Percentiles rank a stretch among this genome's conserved stretches.
These are phyloP conservation scores for Megathymus violae DNA, from an alignment of 1,140 invertebrate species.

Conservation along the genomic window DNA sequence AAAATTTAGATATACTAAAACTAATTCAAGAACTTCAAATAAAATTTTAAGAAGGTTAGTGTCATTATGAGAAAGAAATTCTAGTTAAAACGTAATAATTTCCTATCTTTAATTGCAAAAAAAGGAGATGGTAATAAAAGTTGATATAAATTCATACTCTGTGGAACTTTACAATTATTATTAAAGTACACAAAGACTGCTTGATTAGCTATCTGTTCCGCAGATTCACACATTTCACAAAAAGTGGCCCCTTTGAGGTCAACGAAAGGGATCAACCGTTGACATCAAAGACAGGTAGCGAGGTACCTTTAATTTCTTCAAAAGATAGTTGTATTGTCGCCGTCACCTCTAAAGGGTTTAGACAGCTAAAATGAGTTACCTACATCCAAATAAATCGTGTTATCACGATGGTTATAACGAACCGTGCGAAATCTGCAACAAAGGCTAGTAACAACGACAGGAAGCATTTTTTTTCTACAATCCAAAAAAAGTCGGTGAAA, in stretches of 20 bases:
- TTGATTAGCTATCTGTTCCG: conserved; percentile 59
- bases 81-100: too few relatives aligned
- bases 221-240: conserved; percentile 57
- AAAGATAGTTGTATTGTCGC: conserved; percentile 58
- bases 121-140: not conserved
- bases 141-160: too few relatives aligned
- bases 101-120: too few relatives aligned
- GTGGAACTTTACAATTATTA: too few relatives aligned
- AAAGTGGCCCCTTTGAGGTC: conserved; percentile 59
- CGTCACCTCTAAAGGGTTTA: conserved; percentile 60
- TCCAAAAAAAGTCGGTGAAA: conserved; percentile 52
- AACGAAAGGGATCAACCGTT: conserved; percentile 68
- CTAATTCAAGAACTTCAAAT: too few relatives aligned
- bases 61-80: too few relatives aligned
- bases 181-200: conserved; percentile 65
- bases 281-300: conserved; percentile 64
- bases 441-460: conserved; percentile 45
- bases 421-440: conserved; percentile 79
- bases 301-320: conserved; percentile 43
- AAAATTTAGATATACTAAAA: too few relatives aligned
- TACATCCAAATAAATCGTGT: conserved; percentile 69
- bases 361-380: conserved; percentile 71
- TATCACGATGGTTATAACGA: conserved; percentile 63
- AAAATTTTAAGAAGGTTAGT: too few relatives aligned
- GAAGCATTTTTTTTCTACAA: conserved; percentile 53